Base-by-base conservation (phyloP, 2,888 invertebrate species). In the Heteropelma amictum region DNA sequence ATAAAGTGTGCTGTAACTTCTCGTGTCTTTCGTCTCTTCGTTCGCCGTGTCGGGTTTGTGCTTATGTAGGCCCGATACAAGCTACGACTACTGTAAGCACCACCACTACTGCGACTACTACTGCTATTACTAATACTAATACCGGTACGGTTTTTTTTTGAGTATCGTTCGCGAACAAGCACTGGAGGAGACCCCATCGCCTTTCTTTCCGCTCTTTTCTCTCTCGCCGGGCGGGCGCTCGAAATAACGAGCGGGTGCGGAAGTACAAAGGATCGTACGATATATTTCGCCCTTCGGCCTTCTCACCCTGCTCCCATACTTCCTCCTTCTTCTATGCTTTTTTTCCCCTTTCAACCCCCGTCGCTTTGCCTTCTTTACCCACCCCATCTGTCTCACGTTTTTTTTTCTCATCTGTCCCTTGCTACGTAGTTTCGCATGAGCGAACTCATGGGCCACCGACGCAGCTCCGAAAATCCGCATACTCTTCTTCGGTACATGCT, bases 241-340 rank as follows among this genome's bases (percentile, higher is more conserved):
- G 65, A 75, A 75, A 75, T 75, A 75, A 75, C 76, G 76, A 71
- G 77, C 77, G 70, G 74, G 61, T 67, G 58, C 75, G 67, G 75
- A 75, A 77, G 75, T 63, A 77, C 74, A 77, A 77, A 75, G 77
- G 61, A 71, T 45, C 61, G 61, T 70, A 70, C 69, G 73, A 77
- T 77, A 75, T 75, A 77, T 77, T 72, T 71, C 74, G 74, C 70
- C 61, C 74, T 74, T 70, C 65, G 75, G 75, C 61, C 71, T 71
- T 53, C 70, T 42, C 23, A n/a, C 54, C 47, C 60, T 60, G 40
- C 54, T 42, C 28, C 42, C n/a, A 3, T 60, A 14, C 4, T 23
- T 23, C 33, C 35, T 47, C 33, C 51, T 64, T 56, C 45, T 67
- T 67, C 47, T 35, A 38, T 45, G 42, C 35, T 65, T 72, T 72